Evolutionary conservation across 2,888 invertebrate species (phyloP).

Genomic region (Andrena minutula): DNA sequence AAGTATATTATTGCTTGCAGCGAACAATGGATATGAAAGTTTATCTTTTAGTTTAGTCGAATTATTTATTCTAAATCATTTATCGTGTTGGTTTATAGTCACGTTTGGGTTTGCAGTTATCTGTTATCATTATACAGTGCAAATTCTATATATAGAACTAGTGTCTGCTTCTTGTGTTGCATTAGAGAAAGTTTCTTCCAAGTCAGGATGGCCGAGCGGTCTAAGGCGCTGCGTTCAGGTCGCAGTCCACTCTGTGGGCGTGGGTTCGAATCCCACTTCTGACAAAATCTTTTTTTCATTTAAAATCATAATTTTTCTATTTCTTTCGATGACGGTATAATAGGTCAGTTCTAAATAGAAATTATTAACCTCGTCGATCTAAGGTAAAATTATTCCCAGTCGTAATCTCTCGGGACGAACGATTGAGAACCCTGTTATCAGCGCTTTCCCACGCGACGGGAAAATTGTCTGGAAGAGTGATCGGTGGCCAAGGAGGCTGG

Average conservation of each 20-base stretch:
- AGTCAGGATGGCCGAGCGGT: conserved; percentile 96
- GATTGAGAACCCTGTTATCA: conserved; percentile 51
- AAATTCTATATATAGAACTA: background rate
- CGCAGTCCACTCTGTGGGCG: conserved; percentile 93
- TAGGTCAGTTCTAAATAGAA: background rate
- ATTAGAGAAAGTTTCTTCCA: background rate
- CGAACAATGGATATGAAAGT: too few relatives aligned
- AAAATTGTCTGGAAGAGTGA: background rate
- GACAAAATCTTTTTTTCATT: conserved; percentile 85
- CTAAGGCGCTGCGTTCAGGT: conserved; percentile 94
- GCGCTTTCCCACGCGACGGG: conserved; percentile 50
- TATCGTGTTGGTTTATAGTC: background rate
- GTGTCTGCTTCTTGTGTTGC: background rate
- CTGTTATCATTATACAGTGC: background rate
- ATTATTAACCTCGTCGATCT: background rate
- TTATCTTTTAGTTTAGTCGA: too few relatives aligned
- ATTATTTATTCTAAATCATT: too few relatives aligned
- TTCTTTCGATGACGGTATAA: too few relatives aligned
- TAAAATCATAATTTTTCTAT: background rate
- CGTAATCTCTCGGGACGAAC: conserved; percentile 13
- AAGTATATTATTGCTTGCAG: too few relatives aligned
- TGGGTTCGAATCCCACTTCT: conserved; percentile 94
- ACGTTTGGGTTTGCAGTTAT: background rate
- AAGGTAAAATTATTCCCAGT: background rate
- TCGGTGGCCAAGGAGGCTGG: background rate